phyloP scores from a whole-genome alignment of 30 jellyfish, hydroid and myxozoan species.

The Clytia hemisphaerica region DNA sequence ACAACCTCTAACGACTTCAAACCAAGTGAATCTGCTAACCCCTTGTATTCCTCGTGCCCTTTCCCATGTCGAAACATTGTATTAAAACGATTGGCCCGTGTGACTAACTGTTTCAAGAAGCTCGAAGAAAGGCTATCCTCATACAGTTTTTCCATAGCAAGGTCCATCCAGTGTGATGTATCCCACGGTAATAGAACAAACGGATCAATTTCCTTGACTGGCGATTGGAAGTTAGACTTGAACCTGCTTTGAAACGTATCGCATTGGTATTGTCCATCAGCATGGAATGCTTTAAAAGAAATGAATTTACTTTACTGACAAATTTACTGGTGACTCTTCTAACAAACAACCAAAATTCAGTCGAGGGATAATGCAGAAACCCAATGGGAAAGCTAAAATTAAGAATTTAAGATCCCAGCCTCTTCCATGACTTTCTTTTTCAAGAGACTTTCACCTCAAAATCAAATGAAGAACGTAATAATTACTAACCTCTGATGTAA shows the following conservation, averaged over 20 bases:
- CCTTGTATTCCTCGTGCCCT: conserved; percentile 27
- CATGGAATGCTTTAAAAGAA: conserved; percentile 26
- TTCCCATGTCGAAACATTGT: conserved; percentile 22
- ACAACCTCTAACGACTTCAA: conserved; percentile 26
- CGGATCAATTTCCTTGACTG: conserved; percentile 10
- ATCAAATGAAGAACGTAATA: too few relatives aligned
- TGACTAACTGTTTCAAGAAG: conserved; percentile 10
- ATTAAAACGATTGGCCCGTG: conserved; percentile 16
- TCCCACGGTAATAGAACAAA: conserved; percentile 30
- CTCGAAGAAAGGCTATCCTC: conserved; percentile 5
- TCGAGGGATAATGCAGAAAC: too few relatives aligned
- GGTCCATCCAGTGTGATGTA: conserved; percentile 43
- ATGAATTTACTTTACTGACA: too few relatives aligned
- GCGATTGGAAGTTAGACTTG: background rate
- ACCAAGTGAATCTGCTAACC: conserved; percentile 32
- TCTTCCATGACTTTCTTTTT: too few relatives aligned
- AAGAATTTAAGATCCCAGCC: too few relatives aligned
- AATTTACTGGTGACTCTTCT: too few relatives aligned
- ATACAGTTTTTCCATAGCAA: conserved; percentile 18
- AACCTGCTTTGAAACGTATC: conserved; percentile 23
- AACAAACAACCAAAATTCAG: too few relatives aligned
- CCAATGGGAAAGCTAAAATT: too few relatives aligned
- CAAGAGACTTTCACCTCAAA: too few relatives aligned
- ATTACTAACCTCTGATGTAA: too few relatives aligned
- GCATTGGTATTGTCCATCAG: conserved; percentile 39